Evolutionary conservation across 2,888 invertebrate genomes (phyloP).

Genomic region (Carabus problematicus): DNA sequence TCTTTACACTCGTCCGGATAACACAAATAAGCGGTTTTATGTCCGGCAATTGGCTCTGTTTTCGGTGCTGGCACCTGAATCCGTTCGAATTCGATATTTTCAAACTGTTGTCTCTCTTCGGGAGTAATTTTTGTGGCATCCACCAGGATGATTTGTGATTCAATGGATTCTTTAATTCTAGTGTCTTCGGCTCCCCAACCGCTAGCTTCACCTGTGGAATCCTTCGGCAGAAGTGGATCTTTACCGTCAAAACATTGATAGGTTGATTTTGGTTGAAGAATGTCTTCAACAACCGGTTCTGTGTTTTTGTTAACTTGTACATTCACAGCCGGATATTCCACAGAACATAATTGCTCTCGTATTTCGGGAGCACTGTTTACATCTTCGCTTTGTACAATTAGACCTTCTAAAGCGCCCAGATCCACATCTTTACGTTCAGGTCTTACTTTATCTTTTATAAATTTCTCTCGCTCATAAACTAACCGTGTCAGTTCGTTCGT

Average conservation of each 20-base stretch:
- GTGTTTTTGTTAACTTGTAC: conserved; percentile 23
- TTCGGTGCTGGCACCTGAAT: conserved; percentile 44
- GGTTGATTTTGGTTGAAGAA: conserved; percentile 64
- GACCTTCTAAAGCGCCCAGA: conserved; percentile 39
- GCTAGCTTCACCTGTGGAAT: background rate
- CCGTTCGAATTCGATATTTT: conserved; percentile 43
- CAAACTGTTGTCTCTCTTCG: conserved; percentile 37
- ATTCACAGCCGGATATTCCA: conserved; percentile 44
- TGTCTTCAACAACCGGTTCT: conserved; percentile 55
- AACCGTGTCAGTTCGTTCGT: conserved; percentile 55
- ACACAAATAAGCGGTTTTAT: conserved; percentile 54
- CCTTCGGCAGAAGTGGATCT: background rate
- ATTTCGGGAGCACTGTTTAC: conserved; percentile 32
- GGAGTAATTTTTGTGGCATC: conserved; percentile 38
- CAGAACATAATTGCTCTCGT: conserved; percentile 41
- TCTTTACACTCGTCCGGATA: conserved; percentile 48
- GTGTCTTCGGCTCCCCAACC: conserved; percentile 36
- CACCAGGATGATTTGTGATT: conserved; percentile 44
- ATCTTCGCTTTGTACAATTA: conserved; percentile 40
- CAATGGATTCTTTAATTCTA: conserved; percentile 30
- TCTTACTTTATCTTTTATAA: conserved; percentile 31
- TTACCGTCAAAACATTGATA: conserved; percentile 58
- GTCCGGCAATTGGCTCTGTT: conserved; percentile 49
- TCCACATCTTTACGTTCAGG: conserved; percentile 18
- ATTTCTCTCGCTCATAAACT: conserved; percentile 50